A percentile compares a stretch with the other conserved stretches of the same genome.
phyloP scores from a whole-genome alignment of 2,888 invertebrate species.

The Mycogona germanica region DNA sequence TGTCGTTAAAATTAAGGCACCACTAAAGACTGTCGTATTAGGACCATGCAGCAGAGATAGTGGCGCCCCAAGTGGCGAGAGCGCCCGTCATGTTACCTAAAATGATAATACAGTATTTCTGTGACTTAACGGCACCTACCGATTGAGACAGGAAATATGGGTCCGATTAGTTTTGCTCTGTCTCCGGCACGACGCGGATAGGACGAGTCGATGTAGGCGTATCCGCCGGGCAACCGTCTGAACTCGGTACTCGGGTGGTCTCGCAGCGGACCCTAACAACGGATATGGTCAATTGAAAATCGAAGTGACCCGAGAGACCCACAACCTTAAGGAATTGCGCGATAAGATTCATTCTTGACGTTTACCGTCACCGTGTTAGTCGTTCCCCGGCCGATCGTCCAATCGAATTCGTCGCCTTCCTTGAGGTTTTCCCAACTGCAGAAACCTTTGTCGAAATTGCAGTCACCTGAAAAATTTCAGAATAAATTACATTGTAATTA shows the following conservation, averaged over 20 bases:
- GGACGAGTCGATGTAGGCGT: constrained; percentile 30
- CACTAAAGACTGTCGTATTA: no score
- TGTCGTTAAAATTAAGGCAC: no score
- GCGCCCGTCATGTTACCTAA: no score
- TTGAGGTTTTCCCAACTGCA: constrained; percentile 27
- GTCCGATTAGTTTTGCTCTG: constrained; percentile 28
- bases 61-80: no score
- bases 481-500: no score
- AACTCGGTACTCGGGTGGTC: constrained; percentile 26
- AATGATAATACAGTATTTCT: no score
- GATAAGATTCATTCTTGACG: no score
- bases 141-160: constrained; percentile 19
- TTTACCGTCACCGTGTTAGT: constrained; percentile 25
- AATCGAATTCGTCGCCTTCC: constrained; percentile 30
- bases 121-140: not conserved
- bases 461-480: constrained; percentile 25
- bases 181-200: constrained; percentile 27
- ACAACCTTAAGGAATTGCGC: no score
- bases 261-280: constrained; percentile 28
- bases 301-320: no score
- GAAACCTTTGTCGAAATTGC: constrained; percentile 28
- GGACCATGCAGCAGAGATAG: no score
- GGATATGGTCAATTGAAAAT: no score
- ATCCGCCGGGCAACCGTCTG: constrained; percentile 27
- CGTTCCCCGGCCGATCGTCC: constrained; percentile 29